phyloP scores from a whole-genome alignment of 2,888 invertebrate genomes.

The Oscheius sp. region DNA sequence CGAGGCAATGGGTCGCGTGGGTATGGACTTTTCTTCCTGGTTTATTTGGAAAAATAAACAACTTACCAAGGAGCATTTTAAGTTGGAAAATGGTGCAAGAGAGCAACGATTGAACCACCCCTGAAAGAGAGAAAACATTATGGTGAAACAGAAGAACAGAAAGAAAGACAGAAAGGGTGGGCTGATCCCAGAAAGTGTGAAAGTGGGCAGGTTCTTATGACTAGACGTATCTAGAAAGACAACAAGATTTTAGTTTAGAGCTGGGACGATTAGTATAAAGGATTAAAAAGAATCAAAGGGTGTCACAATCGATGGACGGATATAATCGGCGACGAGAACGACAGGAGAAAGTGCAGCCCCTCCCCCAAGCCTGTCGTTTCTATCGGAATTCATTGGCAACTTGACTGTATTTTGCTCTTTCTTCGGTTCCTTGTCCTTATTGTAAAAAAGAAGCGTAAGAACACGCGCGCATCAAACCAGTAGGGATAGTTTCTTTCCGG shows the following conservation, averaged over 20 bases:
- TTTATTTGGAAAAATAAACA: background rate
- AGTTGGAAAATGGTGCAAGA: background rate
- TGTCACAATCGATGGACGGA: conserved; percentile 25
- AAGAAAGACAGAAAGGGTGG: background rate
- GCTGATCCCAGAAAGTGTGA: background rate
- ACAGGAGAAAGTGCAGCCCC: conserved; percentile 28
- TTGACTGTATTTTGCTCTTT: background rate
- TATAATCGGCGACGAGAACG: conserved; percentile 25
- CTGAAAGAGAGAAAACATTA: conserved; percentile 13
- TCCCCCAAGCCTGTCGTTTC: conserved; percentile 17
- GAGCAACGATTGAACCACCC: conserved; percentile 7
- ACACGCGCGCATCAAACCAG: background rate
- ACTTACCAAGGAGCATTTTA: conserved; percentile 23
- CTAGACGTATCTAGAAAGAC: no score
- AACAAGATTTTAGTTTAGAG: background rate
- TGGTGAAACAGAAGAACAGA: background rate
- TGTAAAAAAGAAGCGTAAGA: background rate
- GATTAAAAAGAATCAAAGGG: conserved; percentile 22
- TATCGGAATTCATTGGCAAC: background rate
- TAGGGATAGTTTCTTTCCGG: background rate
- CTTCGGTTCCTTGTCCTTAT: background rate
- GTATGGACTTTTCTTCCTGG: background rate
- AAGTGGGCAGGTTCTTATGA: no score
- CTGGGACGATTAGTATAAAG: background rate
- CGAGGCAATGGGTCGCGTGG: conserved; percentile 1